Conservation (phyloP, 2,113 vertebrate genomes). For the Gobio gobio region DNA sequence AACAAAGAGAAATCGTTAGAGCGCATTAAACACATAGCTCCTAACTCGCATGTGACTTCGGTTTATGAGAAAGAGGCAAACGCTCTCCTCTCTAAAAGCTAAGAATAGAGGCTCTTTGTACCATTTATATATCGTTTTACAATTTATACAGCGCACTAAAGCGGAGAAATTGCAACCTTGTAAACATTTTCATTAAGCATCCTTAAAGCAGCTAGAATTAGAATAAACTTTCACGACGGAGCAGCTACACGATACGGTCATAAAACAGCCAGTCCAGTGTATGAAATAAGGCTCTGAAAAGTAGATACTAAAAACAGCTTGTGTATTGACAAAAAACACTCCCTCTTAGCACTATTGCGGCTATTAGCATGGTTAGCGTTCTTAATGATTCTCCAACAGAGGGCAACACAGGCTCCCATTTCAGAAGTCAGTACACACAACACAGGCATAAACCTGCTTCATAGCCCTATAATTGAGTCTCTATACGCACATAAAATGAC, state of each 20-base stretch:
- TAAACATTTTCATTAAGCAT: constrained; percentile 35
- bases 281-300: not conserved
- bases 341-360: not conserved
- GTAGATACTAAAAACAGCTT: not conserved
- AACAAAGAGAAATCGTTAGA: constrained; percentile 55
- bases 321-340: not conserved
- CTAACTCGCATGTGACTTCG: constrained; percentile 28
- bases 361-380: constrained; percentile 1
- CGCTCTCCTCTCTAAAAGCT: constrained; percentile 38
- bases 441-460: not conserved
- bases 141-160: constrained; percentile 30
- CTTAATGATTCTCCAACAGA: constrained; percentile 45
- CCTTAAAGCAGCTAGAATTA: constrained; percentile 12
- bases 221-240: not conserved
- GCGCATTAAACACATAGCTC: constrained; percentile 39
- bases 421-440: not conserved
- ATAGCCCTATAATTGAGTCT: not conserved
- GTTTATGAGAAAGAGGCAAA: constrained; percentile 33
- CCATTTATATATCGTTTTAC: constrained; percentile 36
- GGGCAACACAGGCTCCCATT: constrained; percentile 49
- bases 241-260: not conserved
- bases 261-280: not conserved
- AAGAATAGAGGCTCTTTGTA: constrained; percentile 18
- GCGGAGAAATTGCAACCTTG: constrained; percentile 6
- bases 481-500: not conserved